These are phyloP conservation scores for Ectobius pallidus DNA, from an alignment of 2,888 invertebrate species.

Conservation along the genomic window DNA sequence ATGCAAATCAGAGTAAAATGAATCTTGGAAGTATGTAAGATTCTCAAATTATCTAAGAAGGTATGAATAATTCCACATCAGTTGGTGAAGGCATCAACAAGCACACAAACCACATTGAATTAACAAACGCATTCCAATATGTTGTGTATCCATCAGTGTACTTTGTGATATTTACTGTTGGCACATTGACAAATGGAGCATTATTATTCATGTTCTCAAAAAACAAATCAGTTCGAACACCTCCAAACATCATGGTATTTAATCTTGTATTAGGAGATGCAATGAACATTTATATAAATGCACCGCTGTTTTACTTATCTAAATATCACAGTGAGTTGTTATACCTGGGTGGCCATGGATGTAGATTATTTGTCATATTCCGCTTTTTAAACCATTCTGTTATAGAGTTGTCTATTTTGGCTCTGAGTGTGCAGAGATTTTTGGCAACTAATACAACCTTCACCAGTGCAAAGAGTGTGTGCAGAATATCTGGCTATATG, in stretches of 20 bases:
- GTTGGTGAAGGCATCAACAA: no score
- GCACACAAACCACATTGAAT: no score
- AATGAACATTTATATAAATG: neutral
- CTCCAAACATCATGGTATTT: conserved; percentile 12
- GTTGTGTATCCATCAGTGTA: neutral
- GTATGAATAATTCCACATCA: no score
- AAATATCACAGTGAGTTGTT: conserved; percentile 7
- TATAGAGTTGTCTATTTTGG: conserved; percentile 11
- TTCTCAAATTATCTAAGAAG: no score
- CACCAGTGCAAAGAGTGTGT: no score
- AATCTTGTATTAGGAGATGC: neutral
- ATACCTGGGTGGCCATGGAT: neutral
- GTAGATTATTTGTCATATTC: neutral
- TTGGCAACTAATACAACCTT: neutral
- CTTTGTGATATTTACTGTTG: neutral
- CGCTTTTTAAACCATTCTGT: neutral
- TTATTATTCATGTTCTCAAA: neutral
- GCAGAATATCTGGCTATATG: neutral
- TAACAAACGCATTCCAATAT: neutral
- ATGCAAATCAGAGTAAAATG: no score
- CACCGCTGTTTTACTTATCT: conserved; percentile 9
- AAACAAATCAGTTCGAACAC: neutral
- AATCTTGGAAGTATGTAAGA: no score
- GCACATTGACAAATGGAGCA: neutral
- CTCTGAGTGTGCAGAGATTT: neutral